Evolutionary conservation across 2,888 invertebrate genomes (phyloP), one percentile per base, ranked within the genome.

Genomic region (Nymphalis urticae): DNA sequence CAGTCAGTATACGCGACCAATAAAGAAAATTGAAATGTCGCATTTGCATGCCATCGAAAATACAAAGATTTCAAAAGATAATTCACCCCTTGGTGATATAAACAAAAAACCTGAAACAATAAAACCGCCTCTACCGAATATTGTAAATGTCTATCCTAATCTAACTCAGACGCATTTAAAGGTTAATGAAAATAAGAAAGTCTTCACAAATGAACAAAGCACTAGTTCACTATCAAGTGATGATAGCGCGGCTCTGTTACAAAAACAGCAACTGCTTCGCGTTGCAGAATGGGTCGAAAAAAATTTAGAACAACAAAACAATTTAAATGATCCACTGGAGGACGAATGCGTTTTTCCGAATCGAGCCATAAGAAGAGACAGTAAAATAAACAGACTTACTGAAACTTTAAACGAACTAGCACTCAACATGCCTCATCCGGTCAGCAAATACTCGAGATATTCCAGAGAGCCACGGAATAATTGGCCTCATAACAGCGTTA

Each of bases 231-330:
- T 93, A 51, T 93, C 93, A 1, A 93, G 93, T 71, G 93, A 93
- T 64, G 93, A 93, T 66, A 93, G 93, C 73, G 93, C 93, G 48
- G 94, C 94, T 2, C 77, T 94, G 73, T 76, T 95, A 67, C 93
- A 94, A 66, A 93, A 94, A 32, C 95, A 95, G 72, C 95, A 95
- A 72, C 80, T 95, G 73, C 94, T 94, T 24, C 90, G 95, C 75
- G 96, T 96, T 16, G 96, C 96, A 0, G 96, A 96, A 77, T 96
- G 96, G 96, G 95, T 96, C 24, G 95, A 95, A 82, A 94, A 94
- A 75, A 95, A 94, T 77, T 83, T 94, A 80, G 93, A 92, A 69
- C 93, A 90, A 70, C 93, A 92, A 70, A 92, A 90, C 64, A 92
- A 84, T 75, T 86, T 86, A 64, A 90, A 88, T 50, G 92, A 92